phyloP scores from a whole-genome alignment of 2,113 vertebrate species.

The Seriola rivoliana region DNA sequence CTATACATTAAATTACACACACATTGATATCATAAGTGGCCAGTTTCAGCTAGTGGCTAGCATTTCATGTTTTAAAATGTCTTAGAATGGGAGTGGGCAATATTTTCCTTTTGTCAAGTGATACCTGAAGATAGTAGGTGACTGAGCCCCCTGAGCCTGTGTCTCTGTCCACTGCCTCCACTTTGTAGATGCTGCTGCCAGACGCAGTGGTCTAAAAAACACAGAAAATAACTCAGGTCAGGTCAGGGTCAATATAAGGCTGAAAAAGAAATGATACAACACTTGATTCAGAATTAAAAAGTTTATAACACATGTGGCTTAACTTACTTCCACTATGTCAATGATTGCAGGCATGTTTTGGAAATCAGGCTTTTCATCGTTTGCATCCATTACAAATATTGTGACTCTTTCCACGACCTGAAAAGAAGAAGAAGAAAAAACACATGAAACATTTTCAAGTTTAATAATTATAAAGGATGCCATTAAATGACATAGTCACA shows the following conservation, averaged over 20 bases:
- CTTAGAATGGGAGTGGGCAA: not conserved
- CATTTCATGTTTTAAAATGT: not conserved
- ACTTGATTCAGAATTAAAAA: no score
- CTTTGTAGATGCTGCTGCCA: slow-evolving; percentile 91
- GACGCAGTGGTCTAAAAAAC: slow-evolving; percentile 85
- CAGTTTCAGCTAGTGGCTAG: slow-evolving; percentile 12
- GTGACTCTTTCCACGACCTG: slow-evolving; percentile 95
- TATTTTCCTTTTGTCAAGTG: not conserved
- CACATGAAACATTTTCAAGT: not conserved
- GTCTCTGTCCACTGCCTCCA: slow-evolving; percentile 91
- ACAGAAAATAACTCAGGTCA: slow-evolving; percentile 20
- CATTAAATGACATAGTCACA: not conserved
- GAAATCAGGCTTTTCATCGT: slow-evolving; percentile 95
- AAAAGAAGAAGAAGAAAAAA: slow-evolving; percentile 9
- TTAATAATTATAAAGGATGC: not conserved
- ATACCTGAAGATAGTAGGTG: slow-evolving; percentile 94
- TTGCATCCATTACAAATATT: slow-evolving; percentile 94
- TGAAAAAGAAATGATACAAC: no score
- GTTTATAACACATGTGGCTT: not conserved
- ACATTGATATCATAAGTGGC: slow-evolving; percentile 5
- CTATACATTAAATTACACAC: not conserved
- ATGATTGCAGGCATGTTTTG: slow-evolving; percentile 90
- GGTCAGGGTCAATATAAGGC: no score
- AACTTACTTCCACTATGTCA: slow-evolving; percentile 90
- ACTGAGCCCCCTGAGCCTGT: slow-evolving; percentile 95